Conservation (phyloP, 2,113 vertebrate species). For the Lepus europaeus region DNA sequence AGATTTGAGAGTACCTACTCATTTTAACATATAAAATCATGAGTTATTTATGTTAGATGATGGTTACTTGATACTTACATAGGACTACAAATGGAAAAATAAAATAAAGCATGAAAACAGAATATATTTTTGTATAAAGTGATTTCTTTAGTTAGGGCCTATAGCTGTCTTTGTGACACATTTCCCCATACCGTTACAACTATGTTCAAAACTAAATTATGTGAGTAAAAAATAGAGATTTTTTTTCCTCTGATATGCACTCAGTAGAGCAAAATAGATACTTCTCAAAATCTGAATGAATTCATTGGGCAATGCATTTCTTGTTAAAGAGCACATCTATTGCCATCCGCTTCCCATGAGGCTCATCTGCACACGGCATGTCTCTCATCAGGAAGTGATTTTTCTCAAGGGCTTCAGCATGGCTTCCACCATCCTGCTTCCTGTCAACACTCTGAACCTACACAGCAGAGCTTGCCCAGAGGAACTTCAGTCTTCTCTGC, state of each 20-base stretch:
- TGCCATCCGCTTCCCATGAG: neutral
- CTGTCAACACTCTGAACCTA: neutral
- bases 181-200: neutral
- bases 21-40: slow-evolving; percentile 51
- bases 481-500: neutral
- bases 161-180: neutral
- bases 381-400: neutral
- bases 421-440: neutral
- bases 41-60: slow-evolving; percentile 14
- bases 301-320: neutral
- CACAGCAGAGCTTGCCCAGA: neutral
- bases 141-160: neutral
- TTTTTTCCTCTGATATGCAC: neutral
- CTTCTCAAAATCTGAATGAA: neutral
- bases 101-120: slow-evolving; percentile 8
- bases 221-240: neutral
- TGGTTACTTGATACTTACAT: neutral
- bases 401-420: neutral
- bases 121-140: neutral
- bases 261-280: neutral
- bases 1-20: slow-evolving; percentile 49
- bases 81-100: neutral
- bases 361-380: neutral
- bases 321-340: neutral
- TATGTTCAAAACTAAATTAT: neutral